Conservation (phyloP, 2,113 vertebrate genomes). For the Thinocorus orbignyianus region DNA sequence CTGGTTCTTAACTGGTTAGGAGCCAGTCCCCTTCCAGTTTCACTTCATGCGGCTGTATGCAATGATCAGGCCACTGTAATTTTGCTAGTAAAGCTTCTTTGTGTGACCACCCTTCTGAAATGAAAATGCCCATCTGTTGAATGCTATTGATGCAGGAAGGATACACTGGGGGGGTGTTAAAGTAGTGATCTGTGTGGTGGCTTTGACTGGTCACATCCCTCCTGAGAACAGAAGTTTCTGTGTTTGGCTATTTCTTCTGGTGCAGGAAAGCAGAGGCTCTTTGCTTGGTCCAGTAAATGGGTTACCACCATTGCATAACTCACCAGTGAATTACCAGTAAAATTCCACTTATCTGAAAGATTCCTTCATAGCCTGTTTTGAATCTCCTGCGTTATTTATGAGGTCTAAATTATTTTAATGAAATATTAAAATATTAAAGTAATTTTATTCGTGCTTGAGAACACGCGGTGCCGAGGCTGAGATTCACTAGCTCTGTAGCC, state of each 20-base stretch:
- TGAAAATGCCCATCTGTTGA: not conserved
- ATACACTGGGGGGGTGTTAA: not conserved
- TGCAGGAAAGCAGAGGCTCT: not conserved
- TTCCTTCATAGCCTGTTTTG: not conserved
- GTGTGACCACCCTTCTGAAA: not conserved
- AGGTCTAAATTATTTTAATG: constrained; percentile 20
- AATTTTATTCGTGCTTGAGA: not conserved
- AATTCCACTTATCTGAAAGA: not conserved
- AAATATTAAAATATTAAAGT: constrained; percentile 10
- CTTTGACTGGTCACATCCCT: not conserved
- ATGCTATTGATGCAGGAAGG: not conserved
- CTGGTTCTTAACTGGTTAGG: not conserved
- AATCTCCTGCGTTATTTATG: constrained; percentile 25
- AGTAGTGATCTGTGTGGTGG: not conserved
- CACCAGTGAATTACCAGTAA: not conserved
- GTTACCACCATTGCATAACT: not conserved
- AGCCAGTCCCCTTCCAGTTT: not conserved
- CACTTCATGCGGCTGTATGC: not conserved
- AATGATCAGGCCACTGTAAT: not conserved
- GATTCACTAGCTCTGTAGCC: not conserved
- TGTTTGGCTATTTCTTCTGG: not conserved
- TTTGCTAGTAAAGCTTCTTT: not conserved
- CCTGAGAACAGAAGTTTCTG: not conserved
- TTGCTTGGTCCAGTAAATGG: not conserved
- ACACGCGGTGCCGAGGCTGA: fast-evolving